Base-by-base conservation (phyloP, 1,140 invertebrate genomes). In the Drosophila orosa region DNA sequence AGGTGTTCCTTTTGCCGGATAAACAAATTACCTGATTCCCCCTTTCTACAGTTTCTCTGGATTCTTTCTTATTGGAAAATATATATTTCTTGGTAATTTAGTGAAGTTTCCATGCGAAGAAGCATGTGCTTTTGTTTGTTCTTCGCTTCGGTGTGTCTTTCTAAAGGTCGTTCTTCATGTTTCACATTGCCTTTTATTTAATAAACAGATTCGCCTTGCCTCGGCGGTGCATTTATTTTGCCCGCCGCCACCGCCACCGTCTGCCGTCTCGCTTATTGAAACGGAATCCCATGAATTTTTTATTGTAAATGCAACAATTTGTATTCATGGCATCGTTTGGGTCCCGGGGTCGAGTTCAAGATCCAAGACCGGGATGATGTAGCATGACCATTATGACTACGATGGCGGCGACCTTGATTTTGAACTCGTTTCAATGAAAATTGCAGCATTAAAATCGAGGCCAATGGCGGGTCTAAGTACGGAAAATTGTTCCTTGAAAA, bases 251-350 rank as follows among this genome's bases (percentile, higher is more conserved):
- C 8, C 24, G 24, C n/a, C n/a, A 25, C 7, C n/a, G 47, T 25
- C 65, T 24, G 29, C 35, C 24, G 57, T 50, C 71, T 45, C 47
- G 56, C 56, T 79, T 77, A 86, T 89, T 87, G 76, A 83, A 89
- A 83, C 79, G 84, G 63, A 89, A 87, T 83, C 77, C 72, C 67
- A 80, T 82, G 73, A 81, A 82, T 84, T 79, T 63, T 74, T 78
- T 75, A 74, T 62, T 78, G 68, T 65, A 74, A 85, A 86, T 86
- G 79, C 83, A 87, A 89, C 84, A 89, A 89, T 80, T 87, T 87
- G 84, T 83, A 87, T 87, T 87, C 83, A 80, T 87, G 71, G 80
- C 79, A 77, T 77, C 58, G 73, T 55, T 56, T 57, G 71, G 71
- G 62, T 59, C 47, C 48, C 50, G 50, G 50, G 50, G 50, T 37